Evolutionary conservation across 1,140 invertebrate genomes (phyloP), one percentile per base, ranked within the genome.

Genomic region (Pseudomyrmex cubaensis): DNA sequence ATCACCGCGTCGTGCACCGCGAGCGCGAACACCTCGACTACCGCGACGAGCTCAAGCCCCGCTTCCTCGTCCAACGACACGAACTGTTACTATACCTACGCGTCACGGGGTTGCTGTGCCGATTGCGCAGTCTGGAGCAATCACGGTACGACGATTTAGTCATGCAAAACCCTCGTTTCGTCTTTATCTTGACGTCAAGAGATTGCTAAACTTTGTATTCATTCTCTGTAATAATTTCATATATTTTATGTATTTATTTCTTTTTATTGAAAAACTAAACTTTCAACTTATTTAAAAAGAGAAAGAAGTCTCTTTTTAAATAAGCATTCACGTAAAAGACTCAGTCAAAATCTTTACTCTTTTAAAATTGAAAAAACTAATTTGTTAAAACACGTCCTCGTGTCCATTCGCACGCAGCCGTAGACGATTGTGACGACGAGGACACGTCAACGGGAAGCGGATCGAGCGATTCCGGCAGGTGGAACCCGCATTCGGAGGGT

Each of bases 71-170:
- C 93, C 17, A 93, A 92, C 82, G 92, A 91, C 82, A 90, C 90
- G 73, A 90, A 86, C 56, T 90, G 91, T 87, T 94, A 93, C 83
- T 91, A 93, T 85, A 91, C 92, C 46, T 93, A 93, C 85, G 90
- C 93, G 80, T 90, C 90, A 57, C 88, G 90, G 84, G 92, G 92
- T 86, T 94, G 94, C 90, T 93, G 93, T 89, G 91, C 91, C 90
- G 93, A 94, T 91, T 93, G 92, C 86, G 92, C 92, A 88, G 91
- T 88, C 85, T 94, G 93, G 93, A 93, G 90, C 86, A 93, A 93
- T 90, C 92, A 94, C 87, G 93, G 93, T 94, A 44, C 35, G 63
- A 1, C 76, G 64, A 35, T 78, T 78, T 22, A 54, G 1, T 77
- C 20, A 44, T 15, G 57, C 48, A 20, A 76, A 52, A 10, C 1